Base-by-base conservation (phyloP, 1,140 invertebrate genomes). In the Melitaea cinxia region DNA sequence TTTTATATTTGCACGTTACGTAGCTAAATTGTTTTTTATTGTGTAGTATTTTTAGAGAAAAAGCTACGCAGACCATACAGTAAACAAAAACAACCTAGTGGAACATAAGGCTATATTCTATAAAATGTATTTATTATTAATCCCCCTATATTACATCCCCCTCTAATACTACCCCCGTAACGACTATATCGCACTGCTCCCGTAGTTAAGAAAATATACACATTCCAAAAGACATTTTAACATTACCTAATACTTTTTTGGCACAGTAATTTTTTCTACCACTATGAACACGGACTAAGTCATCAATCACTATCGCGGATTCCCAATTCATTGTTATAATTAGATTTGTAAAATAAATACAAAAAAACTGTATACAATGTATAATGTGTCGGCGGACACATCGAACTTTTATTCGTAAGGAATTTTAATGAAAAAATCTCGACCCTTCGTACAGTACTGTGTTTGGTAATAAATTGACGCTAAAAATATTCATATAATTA, bases 301-400 rank as follows among this genome's bases (percentile, higher is more conserved):
- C 80, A 80, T 83, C 78, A 83, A 83, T 83, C 80, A 83, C 57
- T 73, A 74, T 76, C 52, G 75, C 67, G 72, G 74, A 77, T 77
- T 77, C 71, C 73, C 78, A 69, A 83, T 79, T 75, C 78, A 80
- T 72, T 76, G 77, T 71, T 69, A 76, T 83, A 83, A 83, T 83
- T 83, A 83, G 78, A 83, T 80, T 83, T 82, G 70, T 62, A 66
- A 79, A 77, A 80, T 78, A 78, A 82, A 79, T 75, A 75, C 70
- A 75, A 79, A 73, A 72, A 78, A 68, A 65, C 65, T 68, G 68
- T 70, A 61, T 70, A 64, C 49, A 21, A 55, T 58, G 55, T 77
- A 73, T 73, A 71, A 70, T 65, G 57, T 71, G 65, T 68, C 67
- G 42, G 30, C 49, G 30, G 42, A 23, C 49, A 33, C 56, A 70